These are phyloP conservation scores for Antechinus stuartii DNA, from an alignment of 2,113 vertebrate genomes.

Conservation along the genomic window DNA sequence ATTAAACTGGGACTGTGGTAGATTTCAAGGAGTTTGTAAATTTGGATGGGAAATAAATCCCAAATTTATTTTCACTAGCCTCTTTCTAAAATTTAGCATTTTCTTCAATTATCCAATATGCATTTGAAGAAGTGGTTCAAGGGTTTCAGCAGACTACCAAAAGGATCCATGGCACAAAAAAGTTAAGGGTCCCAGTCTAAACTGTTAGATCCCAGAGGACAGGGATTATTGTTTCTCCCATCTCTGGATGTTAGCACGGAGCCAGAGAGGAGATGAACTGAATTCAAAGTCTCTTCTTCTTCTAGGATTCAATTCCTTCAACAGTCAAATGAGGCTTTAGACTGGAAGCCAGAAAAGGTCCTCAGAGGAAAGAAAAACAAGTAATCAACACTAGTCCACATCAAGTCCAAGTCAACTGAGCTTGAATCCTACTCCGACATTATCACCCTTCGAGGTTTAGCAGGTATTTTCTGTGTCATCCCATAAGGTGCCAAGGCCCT, in stretches of 20 bases:
- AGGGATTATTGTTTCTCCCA: not conserved
- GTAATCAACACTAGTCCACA: accelerated
- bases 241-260: not conserved
- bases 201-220: not conserved
- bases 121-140: not conserved
- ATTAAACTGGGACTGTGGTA: not conserved
- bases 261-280: not conserved
- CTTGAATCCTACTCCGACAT: not conserved
- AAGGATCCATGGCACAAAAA: not conserved
- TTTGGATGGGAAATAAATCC: not conserved
- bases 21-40: not conserved
- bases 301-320: not conserved
- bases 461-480: not conserved
- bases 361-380: not conserved
- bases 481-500: not conserved
- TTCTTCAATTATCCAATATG: not conserved
- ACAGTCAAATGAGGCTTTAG: not conserved
- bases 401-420: not conserved
- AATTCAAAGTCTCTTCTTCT: not conserved
- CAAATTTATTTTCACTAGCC: not conserved
- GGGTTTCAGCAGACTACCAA: not conserved
- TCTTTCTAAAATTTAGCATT: not conserved
- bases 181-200: not conserved
- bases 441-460: not conserved
- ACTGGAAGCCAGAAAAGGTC: not conserved